Evolutionary conservation across 2,113 vertebrate genomes (phyloP).

Genomic region (Apteryx owenii): DNA sequence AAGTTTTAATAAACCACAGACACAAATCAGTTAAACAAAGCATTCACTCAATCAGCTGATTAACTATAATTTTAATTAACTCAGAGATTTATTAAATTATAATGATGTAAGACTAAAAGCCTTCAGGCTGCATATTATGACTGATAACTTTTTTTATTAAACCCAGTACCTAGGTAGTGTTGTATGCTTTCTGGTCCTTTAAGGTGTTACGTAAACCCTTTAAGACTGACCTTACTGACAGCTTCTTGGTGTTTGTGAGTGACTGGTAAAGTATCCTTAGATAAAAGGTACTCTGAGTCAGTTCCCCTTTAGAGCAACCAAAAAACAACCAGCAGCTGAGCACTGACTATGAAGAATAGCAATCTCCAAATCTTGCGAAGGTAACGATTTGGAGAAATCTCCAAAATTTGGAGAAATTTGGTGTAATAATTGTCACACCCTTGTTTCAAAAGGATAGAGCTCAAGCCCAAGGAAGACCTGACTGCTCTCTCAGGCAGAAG

Average conservation of each 20-base stretch:
- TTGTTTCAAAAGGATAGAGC: no score
- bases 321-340: background rate
- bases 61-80: background rate
- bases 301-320: background rate
- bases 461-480: no score
- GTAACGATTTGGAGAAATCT: no score
- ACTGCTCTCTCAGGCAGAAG: no score
- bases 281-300: no score
- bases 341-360: background rate
- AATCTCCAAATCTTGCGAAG: background rate
- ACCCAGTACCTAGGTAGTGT: background rate
- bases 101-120: background rate
- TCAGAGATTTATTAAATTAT: background rate
- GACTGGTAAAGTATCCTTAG: no score
- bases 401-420: no score
- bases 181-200: background rate
- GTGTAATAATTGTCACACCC: no score
- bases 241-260: background rate
- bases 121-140: background rate
- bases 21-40: background rate
- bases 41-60: background rate
- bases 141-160: background rate
- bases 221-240: background rate
- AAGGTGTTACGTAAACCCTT: background rate
- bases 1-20: background rate